phyloP scores from a whole-genome alignment of 2,888 invertebrate genomes.

The Entomobrya multifasciata region DNA sequence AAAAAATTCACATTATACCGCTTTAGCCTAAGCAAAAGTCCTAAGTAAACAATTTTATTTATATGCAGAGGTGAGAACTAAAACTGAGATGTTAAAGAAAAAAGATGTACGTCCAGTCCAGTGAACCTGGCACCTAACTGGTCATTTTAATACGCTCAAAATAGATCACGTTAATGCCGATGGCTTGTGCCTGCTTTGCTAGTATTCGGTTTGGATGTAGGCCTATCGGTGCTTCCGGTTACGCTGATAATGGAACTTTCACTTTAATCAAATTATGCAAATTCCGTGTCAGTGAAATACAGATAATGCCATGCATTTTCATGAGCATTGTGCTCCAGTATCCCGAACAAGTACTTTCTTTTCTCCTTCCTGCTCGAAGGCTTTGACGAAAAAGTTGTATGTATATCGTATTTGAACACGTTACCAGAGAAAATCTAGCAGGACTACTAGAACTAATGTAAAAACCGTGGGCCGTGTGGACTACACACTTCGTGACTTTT shows the following conservation, averaged over 20 bases:
- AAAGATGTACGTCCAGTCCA: too few species aligned
- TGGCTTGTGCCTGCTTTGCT: neutral
- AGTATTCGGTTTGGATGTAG: neutral
- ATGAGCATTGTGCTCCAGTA: neutral
- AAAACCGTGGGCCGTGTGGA: too few species aligned
- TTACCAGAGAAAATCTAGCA: too few species aligned
- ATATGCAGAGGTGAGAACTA: too few species aligned
- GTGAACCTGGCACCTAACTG: too few species aligned
- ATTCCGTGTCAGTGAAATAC: constrained; percentile 41
- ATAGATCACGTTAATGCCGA: constrained; percentile 27
- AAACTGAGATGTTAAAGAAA: too few species aligned
- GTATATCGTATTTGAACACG: neutral
- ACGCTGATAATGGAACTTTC: neutral
- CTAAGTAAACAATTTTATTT: too few species aligned
- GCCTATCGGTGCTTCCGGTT: neutral
- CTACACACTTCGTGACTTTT: too few species aligned
- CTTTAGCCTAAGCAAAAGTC: too few species aligned
- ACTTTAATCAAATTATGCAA: constrained; percentile 55
- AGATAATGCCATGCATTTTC: constrained; percentile 48
- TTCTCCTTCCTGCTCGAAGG: neutral
- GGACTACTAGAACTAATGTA: neutral
- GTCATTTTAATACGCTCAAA: neutral
- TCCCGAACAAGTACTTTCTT: neutral
- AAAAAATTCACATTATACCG: too few species aligned
- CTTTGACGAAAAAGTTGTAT: neutral